Evolutionary conservation across 2,888 invertebrate genomes (phyloP), one percentile per base, ranked within the genome.

Genomic region (Lepidocyrtoides sp.): DNA sequence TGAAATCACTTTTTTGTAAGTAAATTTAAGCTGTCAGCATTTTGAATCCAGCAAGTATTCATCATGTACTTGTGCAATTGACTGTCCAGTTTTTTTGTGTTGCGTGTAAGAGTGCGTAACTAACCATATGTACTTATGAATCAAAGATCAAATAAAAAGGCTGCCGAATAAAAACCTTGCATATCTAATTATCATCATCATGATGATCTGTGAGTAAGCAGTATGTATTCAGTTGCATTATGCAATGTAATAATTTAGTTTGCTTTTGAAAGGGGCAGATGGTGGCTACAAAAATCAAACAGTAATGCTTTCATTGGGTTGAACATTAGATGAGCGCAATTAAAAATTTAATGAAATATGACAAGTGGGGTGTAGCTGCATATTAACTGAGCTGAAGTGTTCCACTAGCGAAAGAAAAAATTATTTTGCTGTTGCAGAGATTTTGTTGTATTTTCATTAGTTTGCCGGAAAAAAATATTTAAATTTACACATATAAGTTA

Each of bases 1-100:
- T 89, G 41, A 54, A 72, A 69, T 83, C 83, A 72, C 60, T 83
- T 83, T 83, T 83, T 51, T 8, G 17, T 75, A 44, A 87, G 63
- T 63, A 63, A 89, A 77, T 83, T 89, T 75, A 84, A 90, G 84
- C 90, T 90, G 90, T 84, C 90, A 90, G 66, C 90, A 79, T 60
- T 82, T 69, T 75, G 51, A 36, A 75, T 83, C 26, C 48, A 60
- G 54, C 60, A 75, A 51, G 14, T 57, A 66, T 32, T 41, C 60
- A 54, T 60, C 26, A 32, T 54, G 10, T 29, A 14, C 66, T 41
- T 82, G 57, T 82, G 54, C 69, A 41, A 75, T 83, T 72, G 60
- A 83, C 75, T 83, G 83, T 54, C 89, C 89, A 89, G 89, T 75
- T n/a, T n/a, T 72, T 75, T 66, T 81, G 54, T 69, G 48, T 54